Base-by-base conservation (phyloP, 2,113 vertebrate species). In the Noturus placidus region DNA sequence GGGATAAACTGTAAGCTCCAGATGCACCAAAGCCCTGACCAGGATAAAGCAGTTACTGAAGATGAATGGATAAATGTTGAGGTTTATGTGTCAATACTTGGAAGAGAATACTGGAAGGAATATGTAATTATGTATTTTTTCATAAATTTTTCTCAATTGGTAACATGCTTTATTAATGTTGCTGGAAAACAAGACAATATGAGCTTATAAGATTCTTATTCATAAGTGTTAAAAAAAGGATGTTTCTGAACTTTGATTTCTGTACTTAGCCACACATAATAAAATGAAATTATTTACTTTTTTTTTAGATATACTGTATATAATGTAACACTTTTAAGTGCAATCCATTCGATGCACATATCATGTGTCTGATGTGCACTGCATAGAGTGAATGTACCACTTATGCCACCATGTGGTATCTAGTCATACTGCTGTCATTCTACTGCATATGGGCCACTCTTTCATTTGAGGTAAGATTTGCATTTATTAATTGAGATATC, bases 361-460 rank as follows among this genome's bases (percentile, higher is more conserved):
- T 77, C 3, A 42, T 38, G 59, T 56, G 46, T 76, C 50, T 9
- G 33, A 50, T 57, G 56, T 46, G 38, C 19, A 67, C 52, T 85
- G 25, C 63, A 20, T 63, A 46, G 25, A 20, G 35, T 59, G 38
- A 88, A 86, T 88, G 88, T 86, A 83, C 52, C 82, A 50, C 83
- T 88, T n/a, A 79, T 91, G 88, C 90, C 88, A 91, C 87, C 90
- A 87, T 84, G 90, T 88, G 86, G 88, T 80, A 80, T 61, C 78
- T 27, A 56, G 20, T 80, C 46, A 79, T 67, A 67, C 11, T 69
- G 50, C 25, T 82, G 17, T 56, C 59, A 46, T 19, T 27, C 14
- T 38, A 27, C 59, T 72, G n/a, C 70, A 35, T 72, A 38, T 61
- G 35, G 38, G 22, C 50, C 10, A 59, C 13, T 38, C 46, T 59